Evolutionary conservation across 2,797 vertebrate species (phyloP).

Genomic region (Etheostoma perlongum): DNA sequence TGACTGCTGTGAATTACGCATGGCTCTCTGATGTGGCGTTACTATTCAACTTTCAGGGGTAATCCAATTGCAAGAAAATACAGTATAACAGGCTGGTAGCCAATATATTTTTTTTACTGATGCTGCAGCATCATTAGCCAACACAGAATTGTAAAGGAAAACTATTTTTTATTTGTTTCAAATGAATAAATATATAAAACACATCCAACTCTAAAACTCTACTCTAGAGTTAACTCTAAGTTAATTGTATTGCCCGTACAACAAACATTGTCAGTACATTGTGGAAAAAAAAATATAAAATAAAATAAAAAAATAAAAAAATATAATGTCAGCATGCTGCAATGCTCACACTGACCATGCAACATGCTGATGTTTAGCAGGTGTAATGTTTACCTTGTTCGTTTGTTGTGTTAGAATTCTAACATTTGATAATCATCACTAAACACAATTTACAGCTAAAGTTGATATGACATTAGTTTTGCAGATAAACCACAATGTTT

Average conservation of each 20-base stretch:
- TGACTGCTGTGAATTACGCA: conserved; percentile 28
- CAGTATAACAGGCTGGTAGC: not conserved
- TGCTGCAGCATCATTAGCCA: not conserved
- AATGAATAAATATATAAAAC: not conserved
- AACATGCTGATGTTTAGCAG: too few relatives aligned
- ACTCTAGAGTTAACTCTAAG: not conserved
- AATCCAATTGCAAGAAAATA: conserved; percentile 22
- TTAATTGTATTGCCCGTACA: not conserved
- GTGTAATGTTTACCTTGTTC: too few relatives aligned
- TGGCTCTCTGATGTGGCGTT: not conserved
- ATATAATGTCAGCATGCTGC: too few relatives aligned
- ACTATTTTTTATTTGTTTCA: not conserved
- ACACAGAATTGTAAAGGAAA: not conserved
- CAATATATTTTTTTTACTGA: conserved; percentile 8
- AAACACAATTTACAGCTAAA: too few relatives aligned
- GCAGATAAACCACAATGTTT: not conserved
- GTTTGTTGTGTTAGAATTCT: too few relatives aligned
- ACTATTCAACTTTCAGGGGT: conserved; percentile 1
- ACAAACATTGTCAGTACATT: not conserved
- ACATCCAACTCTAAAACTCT: not conserved
- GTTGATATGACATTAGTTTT: not conserved
- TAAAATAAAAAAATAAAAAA: too few relatives aligned
- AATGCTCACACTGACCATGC: too few relatives aligned
- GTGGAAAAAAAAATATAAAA: too few relatives aligned
- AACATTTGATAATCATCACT: too few relatives aligned